Conservation (phyloP, 2,888 invertebrate species). For the Lithophane ornitopus region DNA sequence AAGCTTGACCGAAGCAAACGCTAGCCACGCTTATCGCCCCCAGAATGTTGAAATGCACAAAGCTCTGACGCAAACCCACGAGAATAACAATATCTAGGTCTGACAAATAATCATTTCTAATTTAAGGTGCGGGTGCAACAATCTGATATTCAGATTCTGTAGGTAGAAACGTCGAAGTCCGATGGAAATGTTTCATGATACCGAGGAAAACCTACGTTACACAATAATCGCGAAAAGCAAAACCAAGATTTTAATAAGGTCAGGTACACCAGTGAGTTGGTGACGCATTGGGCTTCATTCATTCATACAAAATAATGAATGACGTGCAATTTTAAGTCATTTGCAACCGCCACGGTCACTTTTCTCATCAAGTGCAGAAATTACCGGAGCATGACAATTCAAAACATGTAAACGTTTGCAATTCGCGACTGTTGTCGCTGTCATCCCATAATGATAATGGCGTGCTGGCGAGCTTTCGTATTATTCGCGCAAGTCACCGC, state of each 20-base stretch:
- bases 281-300: constrained; percentile 36
- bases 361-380: constrained; percentile 49
- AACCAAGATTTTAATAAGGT: constrained; percentile 1
- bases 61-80: constrained; percentile 65
- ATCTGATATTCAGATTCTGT: constrained; percentile 50
- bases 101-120: constrained; percentile 59
- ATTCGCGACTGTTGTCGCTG: constrained; percentile 63
- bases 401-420: constrained; percentile 51
- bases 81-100: constrained; percentile 64
- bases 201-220: constrained; percentile 3
- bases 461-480: constrained; percentile 58
- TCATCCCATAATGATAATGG: constrained; percentile 65
- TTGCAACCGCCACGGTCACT: constrained; percentile 46
- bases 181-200: constrained; percentile 21
- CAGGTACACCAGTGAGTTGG: constrained; percentile 8
- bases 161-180: constrained; percentile 11
- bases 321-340: constrained; percentile 44
- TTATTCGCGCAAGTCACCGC: constrained; percentile 67
- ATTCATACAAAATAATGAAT: constrained; percentile 49
- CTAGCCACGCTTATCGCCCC: constrained; percentile 50
- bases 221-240: constrained; percentile 1
- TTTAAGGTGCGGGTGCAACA: constrained; percentile 46
- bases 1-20: constrained; percentile 69
- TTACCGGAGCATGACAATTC: constrained; percentile 56
- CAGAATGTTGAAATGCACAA: constrained; percentile 59